Conservation (phyloP, 2,797 vertebrate genomes). For the Geotria australis region DNA sequence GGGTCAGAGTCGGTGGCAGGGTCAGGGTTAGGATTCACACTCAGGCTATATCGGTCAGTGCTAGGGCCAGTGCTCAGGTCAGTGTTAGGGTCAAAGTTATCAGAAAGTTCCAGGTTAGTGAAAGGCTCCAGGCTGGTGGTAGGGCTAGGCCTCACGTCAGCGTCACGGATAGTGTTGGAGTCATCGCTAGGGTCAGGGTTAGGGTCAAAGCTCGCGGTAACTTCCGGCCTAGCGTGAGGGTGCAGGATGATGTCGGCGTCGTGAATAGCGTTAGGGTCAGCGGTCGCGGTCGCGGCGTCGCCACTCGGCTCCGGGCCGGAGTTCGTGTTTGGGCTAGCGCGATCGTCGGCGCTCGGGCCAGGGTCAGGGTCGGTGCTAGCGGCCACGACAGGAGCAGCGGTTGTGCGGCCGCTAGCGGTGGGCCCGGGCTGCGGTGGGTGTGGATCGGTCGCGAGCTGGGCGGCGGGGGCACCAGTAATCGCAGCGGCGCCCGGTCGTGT, state of each 20-base stretch:
- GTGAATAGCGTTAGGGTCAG: not conserved
- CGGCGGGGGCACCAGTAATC: no score
- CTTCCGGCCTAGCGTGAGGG: not conserved
- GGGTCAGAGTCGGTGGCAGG: no score
- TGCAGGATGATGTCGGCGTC: not conserved
- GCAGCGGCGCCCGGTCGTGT: no score
- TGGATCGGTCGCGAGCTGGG: no score
- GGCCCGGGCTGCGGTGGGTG: no score
- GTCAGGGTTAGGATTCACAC: no score
- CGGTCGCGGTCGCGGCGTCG: not conserved
- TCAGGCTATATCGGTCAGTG: no score
- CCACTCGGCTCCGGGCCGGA: not conserved
- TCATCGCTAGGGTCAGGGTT: not conserved
- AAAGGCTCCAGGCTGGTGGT: not conserved
- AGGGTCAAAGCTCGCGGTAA: not conserved
- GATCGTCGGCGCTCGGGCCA: not conserved
- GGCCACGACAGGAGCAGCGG: not conserved
- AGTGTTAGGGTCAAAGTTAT: conserved; percentile 1
- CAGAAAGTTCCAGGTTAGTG: no score
- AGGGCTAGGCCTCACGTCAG: not conserved
- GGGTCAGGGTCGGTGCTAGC: conserved; percentile 1
- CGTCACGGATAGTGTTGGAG: not conserved
- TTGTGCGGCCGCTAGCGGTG: no score
- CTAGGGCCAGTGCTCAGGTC: not conserved
- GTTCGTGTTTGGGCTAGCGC: not conserved